phyloP scores from a whole-genome alignment of 2,113 vertebrate genomes.

The Lepidothrix coronata region DNA sequence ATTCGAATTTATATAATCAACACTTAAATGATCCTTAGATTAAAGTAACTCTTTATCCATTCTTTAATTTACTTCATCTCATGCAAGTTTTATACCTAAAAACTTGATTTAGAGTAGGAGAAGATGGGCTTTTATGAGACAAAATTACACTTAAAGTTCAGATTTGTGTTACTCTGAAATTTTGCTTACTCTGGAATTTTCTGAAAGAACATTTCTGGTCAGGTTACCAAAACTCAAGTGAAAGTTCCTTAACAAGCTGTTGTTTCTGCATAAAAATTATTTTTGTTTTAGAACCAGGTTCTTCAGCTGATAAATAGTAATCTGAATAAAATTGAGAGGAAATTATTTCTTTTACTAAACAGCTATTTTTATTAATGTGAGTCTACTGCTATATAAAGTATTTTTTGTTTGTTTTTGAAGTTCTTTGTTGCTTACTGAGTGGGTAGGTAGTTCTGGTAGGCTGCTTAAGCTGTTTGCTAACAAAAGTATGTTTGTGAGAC shows the following conservation, averaged over 20 bases:
- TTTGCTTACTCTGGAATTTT: neutral
- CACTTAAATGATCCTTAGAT: neutral
- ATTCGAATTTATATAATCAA: neutral
- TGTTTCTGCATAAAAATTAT: neutral
- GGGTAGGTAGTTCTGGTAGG: slow-evolving; percentile 15
- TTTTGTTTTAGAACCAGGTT: neutral
- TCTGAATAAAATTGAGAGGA: neutral
- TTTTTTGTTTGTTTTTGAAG: neutral
- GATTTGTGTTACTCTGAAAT: neutral
- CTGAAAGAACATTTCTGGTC: neutral
- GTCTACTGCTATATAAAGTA: neutral
- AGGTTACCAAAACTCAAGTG: neutral
- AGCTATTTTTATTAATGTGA: neutral
- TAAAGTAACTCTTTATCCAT: neutral
- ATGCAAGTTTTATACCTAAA: neutral
- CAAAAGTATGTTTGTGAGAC: slow-evolving; percentile 28
- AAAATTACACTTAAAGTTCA: neutral
- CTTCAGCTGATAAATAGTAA: neutral
- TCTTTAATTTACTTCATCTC: neutral
- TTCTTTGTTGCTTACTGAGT: slow-evolving; percentile 22
- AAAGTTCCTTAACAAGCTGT: neutral
- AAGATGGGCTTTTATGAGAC: neutral
- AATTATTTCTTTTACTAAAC: neutral
- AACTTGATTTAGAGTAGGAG: neutral
- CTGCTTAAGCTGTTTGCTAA: slow-evolving; percentile 27